Evolutionary conservation across 1,140 invertebrate species (phyloP).

Genomic region (Rhopalosiphum padi): DNA sequence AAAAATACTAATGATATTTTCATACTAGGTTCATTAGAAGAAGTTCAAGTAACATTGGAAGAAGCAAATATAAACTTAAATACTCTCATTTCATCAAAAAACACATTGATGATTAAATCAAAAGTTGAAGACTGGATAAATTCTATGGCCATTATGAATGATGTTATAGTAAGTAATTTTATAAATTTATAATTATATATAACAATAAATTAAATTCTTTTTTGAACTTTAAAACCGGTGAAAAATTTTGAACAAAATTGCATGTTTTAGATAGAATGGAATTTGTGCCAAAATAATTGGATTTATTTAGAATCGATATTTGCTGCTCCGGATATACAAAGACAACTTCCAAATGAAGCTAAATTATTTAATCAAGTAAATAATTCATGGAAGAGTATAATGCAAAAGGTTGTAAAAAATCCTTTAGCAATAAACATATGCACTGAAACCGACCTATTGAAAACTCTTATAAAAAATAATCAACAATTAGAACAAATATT

Average conservation of each 20-base stretch:
- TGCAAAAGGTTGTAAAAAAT: slow-evolving; percentile 82
- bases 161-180: slow-evolving; percentile 46
- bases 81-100: slow-evolving; percentile 79
- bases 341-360: slow-evolving; percentile 87
- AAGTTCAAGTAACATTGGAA: slow-evolving; percentile 80
- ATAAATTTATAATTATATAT: neutral
- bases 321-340: slow-evolving; percentile 96
- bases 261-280: slow-evolving; percentile 74
- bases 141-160: slow-evolving; percentile 50
- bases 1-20: slow-evolving; percentile 82
- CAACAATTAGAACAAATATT: slow-evolving; percentile 87
- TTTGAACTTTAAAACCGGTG: neutral
- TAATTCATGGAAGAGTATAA: slow-evolving; percentile 93
- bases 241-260: neutral
- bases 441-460: slow-evolving; percentile 91
- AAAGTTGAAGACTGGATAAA: slow-evolving; percentile 81
- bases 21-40: slow-evolving; percentile 82
- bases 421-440: slow-evolving; percentile 84
- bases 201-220: neutral
- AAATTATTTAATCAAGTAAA: slow-evolving; percentile 89
- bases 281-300: slow-evolving; percentile 95
- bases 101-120: slow-evolving; percentile 75
- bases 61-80: slow-evolving; percentile 86
- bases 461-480: slow-evolving; percentile 88
- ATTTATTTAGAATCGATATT: slow-evolving; percentile 98